Evolutionary conservation across 35 echinoderm and acorn worm species (phyloP).

Genomic region (Heliocidaris erythrogramma): DNA sequence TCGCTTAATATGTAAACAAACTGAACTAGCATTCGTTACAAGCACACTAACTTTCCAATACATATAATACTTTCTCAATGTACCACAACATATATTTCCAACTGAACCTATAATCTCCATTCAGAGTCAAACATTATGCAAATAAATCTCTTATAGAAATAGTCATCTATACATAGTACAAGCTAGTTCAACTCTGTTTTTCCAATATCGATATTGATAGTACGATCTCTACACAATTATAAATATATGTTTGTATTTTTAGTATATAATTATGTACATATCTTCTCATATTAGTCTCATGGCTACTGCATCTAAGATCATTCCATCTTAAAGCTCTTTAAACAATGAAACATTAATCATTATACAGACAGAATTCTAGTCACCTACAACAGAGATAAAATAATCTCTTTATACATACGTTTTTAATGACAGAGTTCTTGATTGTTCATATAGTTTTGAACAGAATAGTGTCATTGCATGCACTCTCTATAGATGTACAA

Average conservation of each 20-base stretch:
- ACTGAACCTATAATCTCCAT: background rate
- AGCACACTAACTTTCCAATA: background rate
- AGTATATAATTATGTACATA: constrained; percentile 1
- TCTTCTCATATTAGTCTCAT: background rate
- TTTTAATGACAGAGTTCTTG: background rate
- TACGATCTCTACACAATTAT: background rate
- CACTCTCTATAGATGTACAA: background rate
- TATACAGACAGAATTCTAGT: background rate
- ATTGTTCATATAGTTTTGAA: background rate
- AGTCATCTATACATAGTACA: background rate
- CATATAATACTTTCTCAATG: background rate
- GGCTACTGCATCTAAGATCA: background rate
- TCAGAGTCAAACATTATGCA: background rate
- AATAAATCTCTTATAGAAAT: background rate
- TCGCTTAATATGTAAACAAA: background rate
- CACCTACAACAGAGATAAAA: background rate
- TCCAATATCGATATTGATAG: background rate
- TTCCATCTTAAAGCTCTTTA: background rate
- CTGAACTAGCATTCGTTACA: background rate
- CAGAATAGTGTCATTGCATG: background rate
- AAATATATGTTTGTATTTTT: constrained; percentile 14
- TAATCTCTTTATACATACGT: background rate
- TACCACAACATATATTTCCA: background rate
- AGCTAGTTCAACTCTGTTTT: background rate
- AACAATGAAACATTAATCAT: background rate